phyloP scores from a whole-genome alignment of 2,888 invertebrate species.

The Saturnia pavonia region DNA sequence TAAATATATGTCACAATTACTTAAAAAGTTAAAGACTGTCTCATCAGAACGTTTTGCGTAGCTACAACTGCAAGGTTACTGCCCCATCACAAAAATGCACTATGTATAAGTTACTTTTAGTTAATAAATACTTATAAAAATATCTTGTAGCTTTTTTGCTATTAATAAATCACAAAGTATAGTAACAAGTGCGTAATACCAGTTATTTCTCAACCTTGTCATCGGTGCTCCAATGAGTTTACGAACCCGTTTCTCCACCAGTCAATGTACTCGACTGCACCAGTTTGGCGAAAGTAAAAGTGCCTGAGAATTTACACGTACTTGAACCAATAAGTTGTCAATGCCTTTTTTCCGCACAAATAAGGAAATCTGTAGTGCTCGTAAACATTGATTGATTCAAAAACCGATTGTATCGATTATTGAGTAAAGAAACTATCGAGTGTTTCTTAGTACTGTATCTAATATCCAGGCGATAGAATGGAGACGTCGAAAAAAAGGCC shows the following conservation, averaged over 20 bases:
- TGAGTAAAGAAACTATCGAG: no score
- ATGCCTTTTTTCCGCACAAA: slow-evolving; percentile 28
- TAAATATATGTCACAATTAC: no score
- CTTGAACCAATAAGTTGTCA: slow-evolving; percentile 35
- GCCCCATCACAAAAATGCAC: no score
- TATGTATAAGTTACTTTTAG: neutral
- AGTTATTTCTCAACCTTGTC: slow-evolving; percentile 78
- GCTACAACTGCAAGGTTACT: no score
- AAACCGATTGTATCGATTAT: no score
- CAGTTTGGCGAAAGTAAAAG: slow-evolving; percentile 78
- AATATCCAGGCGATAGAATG: no score
- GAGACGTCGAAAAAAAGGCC: no score
- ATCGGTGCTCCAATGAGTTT: slow-evolving; percentile 64
- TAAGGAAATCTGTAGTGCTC: slow-evolving; percentile 21
- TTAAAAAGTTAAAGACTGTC: no score
- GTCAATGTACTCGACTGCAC: slow-evolving; percentile 57
- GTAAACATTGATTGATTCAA: neutral
- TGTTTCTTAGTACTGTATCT: no score
- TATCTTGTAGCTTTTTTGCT: slow-evolving; percentile 18
- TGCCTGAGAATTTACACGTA: slow-evolving; percentile 41
- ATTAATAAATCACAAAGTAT: slow-evolving; percentile 24
- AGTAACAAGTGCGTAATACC: slow-evolving; percentile 53
- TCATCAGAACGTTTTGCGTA: no score
- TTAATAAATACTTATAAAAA: neutral
- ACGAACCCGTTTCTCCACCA: slow-evolving; percentile 62